Base-by-base conservation (phyloP, 2,113 vertebrate genomes). In the Strix aluco region DNA sequence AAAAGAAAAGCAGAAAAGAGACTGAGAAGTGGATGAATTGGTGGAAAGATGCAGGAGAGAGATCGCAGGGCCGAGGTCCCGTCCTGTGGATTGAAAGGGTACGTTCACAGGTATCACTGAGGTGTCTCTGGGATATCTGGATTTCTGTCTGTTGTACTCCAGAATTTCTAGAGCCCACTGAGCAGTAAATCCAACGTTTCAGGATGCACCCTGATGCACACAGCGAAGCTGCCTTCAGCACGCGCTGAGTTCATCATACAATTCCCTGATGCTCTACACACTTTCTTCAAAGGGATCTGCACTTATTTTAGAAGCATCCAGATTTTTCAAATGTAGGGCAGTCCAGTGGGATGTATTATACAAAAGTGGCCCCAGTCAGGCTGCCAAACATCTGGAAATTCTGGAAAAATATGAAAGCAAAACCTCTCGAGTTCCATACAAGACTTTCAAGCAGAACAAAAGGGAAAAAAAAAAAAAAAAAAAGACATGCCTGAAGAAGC, bases 301-400 rank as follows among this genome's bases (percentile, higher is more conserved):
- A 23, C 26, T 66, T 62, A 34, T 54, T 84, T 86, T n/a, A 77
- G 71, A 94, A 84, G 16, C 40, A 58, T 29, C 30, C 57, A 77
- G 27, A 55, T 91, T 84, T 88, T 59, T 10, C 52, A 91, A 78
- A 89, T 5, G 34, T 5, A 78, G 16, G 38, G 14, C 38, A 86
- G 69, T 38, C 25, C n/a, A 59, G 38, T 0, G 2, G 27, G 36
- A 74, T 54, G 5, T 6, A 70, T 63, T 51, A 88, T 5, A 74
- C 8, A 84, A 83, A 84, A 63, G 11, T 2, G 17, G 25, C 9
- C 69, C 21, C n/a, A 36, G 38, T 19, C 38, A 54, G 55, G 38
- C 86, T 92, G 65, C 72, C 86, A 96, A 79, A 87, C 69, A 91
- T 36, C 77, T 87, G 61, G 61, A 84, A 92, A 87, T 63, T 78